Base-by-base conservation (phyloP, 2,888 invertebrate species). In the Trissolcus brochymenae region DNA sequence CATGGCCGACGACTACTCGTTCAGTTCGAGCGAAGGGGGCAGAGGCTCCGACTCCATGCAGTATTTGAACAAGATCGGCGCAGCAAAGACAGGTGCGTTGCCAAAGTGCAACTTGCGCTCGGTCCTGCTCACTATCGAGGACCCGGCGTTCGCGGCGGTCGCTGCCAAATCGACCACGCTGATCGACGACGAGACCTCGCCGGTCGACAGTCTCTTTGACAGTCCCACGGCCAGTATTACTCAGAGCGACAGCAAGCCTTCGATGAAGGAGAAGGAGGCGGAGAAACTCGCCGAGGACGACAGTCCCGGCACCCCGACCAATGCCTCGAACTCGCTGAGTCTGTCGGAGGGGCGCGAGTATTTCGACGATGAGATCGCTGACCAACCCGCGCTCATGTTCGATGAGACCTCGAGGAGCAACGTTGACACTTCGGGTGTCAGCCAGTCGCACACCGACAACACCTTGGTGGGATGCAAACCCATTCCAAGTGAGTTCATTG, bases 311-410 rank as follows among this genome's bases (percentile, higher is more conserved):
- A 94, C 95, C 0, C 95, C 95, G 1, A 95, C 95, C 0, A 94
- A 95, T 82, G 90, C 90, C 1, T 95, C 95, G 0, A 94, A 94
- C 68, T 95, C 95, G 0, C 89, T 95, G 0, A 95, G 95, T 0
- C 90, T 95, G n/a, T 95, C 95, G 0, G 95, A 95, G 80, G 94
- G 94, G 16, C 91, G 94, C 79, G 95, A 95, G 87, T 95, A 93
- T 89, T 92, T 96, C 76, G 96, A 97, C 84, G 96, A 97, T 83
- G 96, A 97, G 89, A 96, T 97, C 76, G 95, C 95, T 50, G 96
- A 97, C 90, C 96, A 97, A 85, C 96, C 96, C 11, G 96, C 94
- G 0, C 87, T 97, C 79, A 91, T 95, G 13, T 95, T 95, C 84
- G 93, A 94, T 86, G 94, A 94, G 88, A 91, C 92, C 84, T 76